phyloP scores from a whole-genome alignment of 2,797 vertebrate genomes.

The Micromesistius poutassou region DNA sequence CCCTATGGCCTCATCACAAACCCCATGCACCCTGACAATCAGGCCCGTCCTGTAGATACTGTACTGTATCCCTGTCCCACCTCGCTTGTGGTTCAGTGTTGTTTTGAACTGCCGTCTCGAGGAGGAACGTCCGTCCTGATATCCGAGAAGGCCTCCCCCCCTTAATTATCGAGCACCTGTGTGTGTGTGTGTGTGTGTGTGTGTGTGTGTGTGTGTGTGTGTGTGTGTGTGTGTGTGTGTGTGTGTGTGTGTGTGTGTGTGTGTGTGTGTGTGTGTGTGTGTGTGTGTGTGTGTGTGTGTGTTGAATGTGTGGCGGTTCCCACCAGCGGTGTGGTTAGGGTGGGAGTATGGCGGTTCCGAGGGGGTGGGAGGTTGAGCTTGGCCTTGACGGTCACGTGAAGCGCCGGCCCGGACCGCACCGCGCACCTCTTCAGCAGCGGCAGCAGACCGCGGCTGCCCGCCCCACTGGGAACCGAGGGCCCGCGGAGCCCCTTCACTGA shows the following conservation, averaged over 20 bases:
- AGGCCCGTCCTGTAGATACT: slow-evolving; percentile 40
- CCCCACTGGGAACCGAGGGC: slow-evolving; percentile 41
- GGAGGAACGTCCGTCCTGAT: slow-evolving; percentile 63
- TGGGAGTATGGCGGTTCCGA: slow-evolving; percentile 71
- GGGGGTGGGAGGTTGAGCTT: slow-evolving; percentile 71
- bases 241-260: slow-evolving; percentile 62
- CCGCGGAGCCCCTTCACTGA: slow-evolving; percentile 47
- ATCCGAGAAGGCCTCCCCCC: slow-evolving; percentile 66
- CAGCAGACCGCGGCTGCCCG: slow-evolving; percentile 56
- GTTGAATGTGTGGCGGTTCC: slow-evolving; percentile 75
- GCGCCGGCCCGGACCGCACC: slow-evolving; percentile 16
- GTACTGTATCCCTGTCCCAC: slow-evolving; percentile 38
- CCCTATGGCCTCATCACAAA: slow-evolving; percentile 50
- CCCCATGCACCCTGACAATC: slow-evolving; percentile 50
- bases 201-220: slow-evolving; percentile 57
- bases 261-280: slow-evolving; percentile 61
- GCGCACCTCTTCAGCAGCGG: slow-evolving; percentile 30
- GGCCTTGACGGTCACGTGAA: slow-evolving; percentile 74
- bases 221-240: slow-evolving; percentile 58
- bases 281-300: slow-evolving; percentile 64
- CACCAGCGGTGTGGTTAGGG: slow-evolving; percentile 59
- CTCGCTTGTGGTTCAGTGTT: slow-evolving; percentile 51
- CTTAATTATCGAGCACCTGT: slow-evolving; percentile 77
- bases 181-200: slow-evolving; percentile 58
- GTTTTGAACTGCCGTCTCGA: slow-evolving; percentile 54